phyloP scores from a whole-genome alignment of 2,888 invertebrate genomes.

The Zygaena filipendulae region DNA sequence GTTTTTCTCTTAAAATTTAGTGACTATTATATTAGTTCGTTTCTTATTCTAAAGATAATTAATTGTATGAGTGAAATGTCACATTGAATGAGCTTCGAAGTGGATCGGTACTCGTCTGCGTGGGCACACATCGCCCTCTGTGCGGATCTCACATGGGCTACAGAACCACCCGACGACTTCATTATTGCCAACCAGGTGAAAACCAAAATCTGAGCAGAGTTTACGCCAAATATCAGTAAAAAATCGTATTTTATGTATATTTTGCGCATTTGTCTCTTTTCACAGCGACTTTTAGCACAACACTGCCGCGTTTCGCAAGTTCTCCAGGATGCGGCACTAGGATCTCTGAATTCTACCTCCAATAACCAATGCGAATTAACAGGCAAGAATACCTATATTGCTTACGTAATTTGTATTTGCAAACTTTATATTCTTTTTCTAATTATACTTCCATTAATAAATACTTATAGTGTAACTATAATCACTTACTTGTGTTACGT shows the following conservation, averaged over 20 bases:
- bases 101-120: conserved; percentile 57
- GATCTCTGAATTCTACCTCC: conserved; percentile 31
- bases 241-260: neutral
- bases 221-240: conserved; percentile 4
- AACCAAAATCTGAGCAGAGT: conserved; percentile 1
- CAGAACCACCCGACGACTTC: conserved; percentile 59
- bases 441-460: no score
- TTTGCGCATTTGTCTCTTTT: conserved; percentile 13
- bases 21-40: conserved; percentile 53
- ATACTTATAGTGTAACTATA: no score
- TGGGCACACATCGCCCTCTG: conserved; percentile 65
- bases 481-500: no score
- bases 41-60: conserved; percentile 52
- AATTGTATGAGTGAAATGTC: conserved; percentile 55
- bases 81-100: conserved; percentile 67
- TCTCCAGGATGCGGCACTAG: conserved; percentile 41
- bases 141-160: conserved; percentile 63
- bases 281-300: conserved; percentile 59
- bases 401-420: no score
- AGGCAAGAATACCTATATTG: conserved; percentile 28
- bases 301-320: conserved; percentile 55
- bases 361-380: conserved; percentile 42
- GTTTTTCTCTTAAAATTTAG: conserved; percentile 55
- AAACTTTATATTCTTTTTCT: no score
- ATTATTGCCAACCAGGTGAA: conserved; percentile 57